phyloP scores from a whole-genome alignment of 2,888 invertebrate genomes.

The Tiphia femorata region DNA sequence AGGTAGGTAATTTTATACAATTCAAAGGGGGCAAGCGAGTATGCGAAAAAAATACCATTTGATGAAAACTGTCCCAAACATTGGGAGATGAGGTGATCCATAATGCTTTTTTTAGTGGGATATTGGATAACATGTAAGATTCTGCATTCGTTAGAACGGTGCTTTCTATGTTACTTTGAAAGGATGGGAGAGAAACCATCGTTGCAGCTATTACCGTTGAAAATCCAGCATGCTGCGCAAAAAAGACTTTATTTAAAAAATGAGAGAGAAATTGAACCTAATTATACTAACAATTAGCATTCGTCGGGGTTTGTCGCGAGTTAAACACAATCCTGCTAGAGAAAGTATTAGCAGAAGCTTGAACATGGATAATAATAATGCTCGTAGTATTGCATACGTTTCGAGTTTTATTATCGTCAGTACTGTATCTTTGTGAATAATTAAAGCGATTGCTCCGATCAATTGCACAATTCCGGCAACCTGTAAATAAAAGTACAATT shows the following conservation, averaged over 20 bases:
- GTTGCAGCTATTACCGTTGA: constrained; percentile 22
- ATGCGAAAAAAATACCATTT: constrained; percentile 19
- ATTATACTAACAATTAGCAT: constrained; percentile 13
- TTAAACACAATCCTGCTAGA: constrained; percentile 20
- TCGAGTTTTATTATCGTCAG: constrained; percentile 26
- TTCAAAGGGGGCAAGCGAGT: too few species aligned
- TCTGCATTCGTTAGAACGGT: constrained; percentile 21
- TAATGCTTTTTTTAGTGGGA: constrained; percentile 11
- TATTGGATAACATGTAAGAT: constrained; percentile 27
- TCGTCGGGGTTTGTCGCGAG: constrained; percentile 10
- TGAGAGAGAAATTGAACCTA: not conserved
- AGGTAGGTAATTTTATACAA: not conserved
- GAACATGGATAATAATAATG: constrained; percentile 22
- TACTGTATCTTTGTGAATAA: constrained; percentile 21
- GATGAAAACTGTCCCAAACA: constrained; percentile 36
- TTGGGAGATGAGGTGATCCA: not conserved
- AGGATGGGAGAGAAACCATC: constrained; percentile 27
- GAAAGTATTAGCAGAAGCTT: constrained; percentile 21
- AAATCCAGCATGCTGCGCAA: constrained; percentile 12
- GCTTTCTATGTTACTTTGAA: constrained; percentile 26
- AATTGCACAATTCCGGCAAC: constrained; percentile 32
- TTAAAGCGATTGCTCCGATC: constrained; percentile 21
- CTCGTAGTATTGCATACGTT: constrained; percentile 14
- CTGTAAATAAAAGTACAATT: constrained; percentile 14
- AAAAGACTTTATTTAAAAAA: not conserved